These are phyloP conservation scores for Tetramorium parvispinum DNA, from an alignment of 1,140 invertebrate species.

Conservation along the genomic window DNA sequence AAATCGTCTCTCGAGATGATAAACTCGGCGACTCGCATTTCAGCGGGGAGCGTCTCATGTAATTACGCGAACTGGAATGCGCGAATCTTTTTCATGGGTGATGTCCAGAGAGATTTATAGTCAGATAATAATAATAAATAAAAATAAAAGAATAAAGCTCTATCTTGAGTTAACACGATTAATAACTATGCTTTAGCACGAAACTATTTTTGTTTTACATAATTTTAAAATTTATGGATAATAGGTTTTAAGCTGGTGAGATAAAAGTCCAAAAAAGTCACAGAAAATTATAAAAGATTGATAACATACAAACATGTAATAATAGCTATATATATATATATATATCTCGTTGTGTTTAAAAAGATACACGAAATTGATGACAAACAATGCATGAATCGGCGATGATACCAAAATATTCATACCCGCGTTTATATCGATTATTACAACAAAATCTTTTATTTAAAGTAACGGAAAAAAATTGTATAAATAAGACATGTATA, in stretches of 20 bases:
- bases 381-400: no score
- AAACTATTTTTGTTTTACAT: background rate
- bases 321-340: conserved; percentile 4
- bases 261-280: background rate
- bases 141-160: background rate
- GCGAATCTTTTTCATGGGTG: background rate
- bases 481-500: background rate
- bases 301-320: background rate
- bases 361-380: background rate
- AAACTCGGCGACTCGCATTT: background rate
- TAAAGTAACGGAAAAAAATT: background rate
- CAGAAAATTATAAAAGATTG: background rate
- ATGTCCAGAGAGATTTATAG: background rate
- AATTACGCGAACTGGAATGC: conserved; percentile 10
- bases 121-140: background rate
- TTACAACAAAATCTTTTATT: background rate
- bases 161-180: background rate
- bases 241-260: background rate
- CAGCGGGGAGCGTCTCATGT: background rate
- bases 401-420: background rate
- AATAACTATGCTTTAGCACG: background rate
- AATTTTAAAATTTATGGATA: background rate
- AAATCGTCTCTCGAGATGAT: conserved; percentile 8
- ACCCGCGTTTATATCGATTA: background rate
- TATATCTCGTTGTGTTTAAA: background rate